Evolutionary conservation across 2,113 vertebrate genomes (phyloP).

Genomic region (Cepphus grylle): DNA sequence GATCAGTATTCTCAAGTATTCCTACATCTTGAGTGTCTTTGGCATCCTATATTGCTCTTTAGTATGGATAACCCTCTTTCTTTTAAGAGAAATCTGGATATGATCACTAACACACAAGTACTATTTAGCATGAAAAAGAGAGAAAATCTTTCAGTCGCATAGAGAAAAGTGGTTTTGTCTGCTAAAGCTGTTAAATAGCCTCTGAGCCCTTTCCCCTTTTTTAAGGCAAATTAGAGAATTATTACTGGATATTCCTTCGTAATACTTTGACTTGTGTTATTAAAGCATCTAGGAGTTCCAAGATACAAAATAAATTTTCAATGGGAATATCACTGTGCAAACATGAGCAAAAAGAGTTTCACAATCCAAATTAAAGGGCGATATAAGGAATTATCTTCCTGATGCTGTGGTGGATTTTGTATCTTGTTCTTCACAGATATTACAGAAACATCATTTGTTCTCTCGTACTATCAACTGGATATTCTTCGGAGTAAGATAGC

Average conservation of each 20-base stretch:
- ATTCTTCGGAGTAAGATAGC: neutral
- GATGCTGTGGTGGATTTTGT: neutral
- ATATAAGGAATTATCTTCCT: neutral
- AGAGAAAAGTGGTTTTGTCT: neutral
- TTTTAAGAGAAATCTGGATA: neutral
- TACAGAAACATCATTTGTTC: neutral
- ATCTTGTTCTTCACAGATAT: neutral
- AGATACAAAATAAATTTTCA: neutral
- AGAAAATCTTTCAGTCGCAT: neutral
- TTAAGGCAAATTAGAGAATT: neutral
- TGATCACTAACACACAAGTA: neutral
- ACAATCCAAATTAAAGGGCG: neutral
- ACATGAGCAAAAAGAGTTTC: neutral
- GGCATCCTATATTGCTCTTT: neutral
- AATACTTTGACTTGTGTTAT: neutral
- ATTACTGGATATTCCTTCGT: neutral
- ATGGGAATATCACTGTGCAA: neutral
- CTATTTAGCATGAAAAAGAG: neutral
- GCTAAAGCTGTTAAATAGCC: neutral
- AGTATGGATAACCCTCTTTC: neutral
- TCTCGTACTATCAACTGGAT: neutral
- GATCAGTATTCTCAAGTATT: neutral
- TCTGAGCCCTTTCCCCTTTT: neutral
- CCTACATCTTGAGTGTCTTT: neutral
- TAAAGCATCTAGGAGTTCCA: neutral